Conservation (phyloP, 2,888 invertebrate genomes). For the Melinaea menophilus region DNA sequence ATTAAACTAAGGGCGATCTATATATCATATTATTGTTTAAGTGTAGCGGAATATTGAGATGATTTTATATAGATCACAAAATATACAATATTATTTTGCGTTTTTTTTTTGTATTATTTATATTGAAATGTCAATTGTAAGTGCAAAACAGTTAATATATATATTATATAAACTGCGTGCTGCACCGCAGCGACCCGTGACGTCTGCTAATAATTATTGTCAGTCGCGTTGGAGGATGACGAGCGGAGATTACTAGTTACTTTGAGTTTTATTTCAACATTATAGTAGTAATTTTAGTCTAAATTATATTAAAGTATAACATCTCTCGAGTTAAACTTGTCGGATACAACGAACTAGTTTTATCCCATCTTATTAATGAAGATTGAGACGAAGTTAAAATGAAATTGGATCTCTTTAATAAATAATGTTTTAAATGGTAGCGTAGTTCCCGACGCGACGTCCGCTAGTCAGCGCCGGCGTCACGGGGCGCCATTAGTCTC, state of each 20-base stretch:
- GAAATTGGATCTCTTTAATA: constrained; percentile 1
- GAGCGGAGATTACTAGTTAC: no score
- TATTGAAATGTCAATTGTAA: constrained; percentile 1
- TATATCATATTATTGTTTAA: constrained; percentile 68
- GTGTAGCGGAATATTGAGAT: constrained; percentile 56
- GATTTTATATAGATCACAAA: constrained; percentile 22
- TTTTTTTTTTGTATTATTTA: not conserved
- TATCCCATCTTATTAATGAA: constrained; percentile 37
- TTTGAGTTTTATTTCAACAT: no score
- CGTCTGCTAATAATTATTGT: not conserved
- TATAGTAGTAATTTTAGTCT: no score
- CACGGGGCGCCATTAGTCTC: no score
- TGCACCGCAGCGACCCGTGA: no score
- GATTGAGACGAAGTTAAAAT: constrained; percentile 44
- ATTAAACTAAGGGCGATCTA: constrained; percentile 59
- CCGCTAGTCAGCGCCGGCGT: constrained; percentile 67
- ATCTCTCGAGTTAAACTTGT: no score
- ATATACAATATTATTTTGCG: not conserved
- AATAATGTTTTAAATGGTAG: constrained; percentile 36
- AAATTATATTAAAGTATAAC: no score
- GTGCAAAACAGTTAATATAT: not conserved
- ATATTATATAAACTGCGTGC: no score
- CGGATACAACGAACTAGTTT: constrained; percentile 50
- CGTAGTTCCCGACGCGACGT: constrained; percentile 54
- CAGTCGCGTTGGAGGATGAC: not conserved